Base-by-base conservation (phyloP, 2,888 invertebrate species). In the Eupithecia subumbrata region DNA sequence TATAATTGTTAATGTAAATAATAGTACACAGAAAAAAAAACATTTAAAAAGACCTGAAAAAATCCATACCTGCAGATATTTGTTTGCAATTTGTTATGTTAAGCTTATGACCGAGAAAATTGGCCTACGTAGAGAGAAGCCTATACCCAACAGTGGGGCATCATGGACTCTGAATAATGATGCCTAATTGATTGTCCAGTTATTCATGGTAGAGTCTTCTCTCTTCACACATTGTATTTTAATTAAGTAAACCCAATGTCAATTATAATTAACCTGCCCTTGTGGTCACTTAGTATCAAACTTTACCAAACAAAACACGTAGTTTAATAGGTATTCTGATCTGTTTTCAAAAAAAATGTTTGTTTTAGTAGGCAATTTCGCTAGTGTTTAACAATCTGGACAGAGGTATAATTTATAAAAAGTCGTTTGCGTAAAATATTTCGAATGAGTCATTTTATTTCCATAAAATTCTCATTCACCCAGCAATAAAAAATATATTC, bases 401-500 rank as follows among this genome's bases (percentile, higher is more conserved):
- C 40, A 43, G 25, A 67, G 56, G 66, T 70, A 71, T 67, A 73
- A 70, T 52, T 73, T 73, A 73, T 22, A 37, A 63, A 64, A 67
- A 52, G 73, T 69, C 52, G 63, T 71, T 73, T 72, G n/a, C 25
- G 48, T 68, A 60, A 73, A 76, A 73, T 48, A 70, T 60, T 68
- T n/a, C 22, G 43, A 71, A 73, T 71, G 64, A 74, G 64, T 71
- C 68, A 76, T 73, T 73, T 68, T 30, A 74, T 76, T 76, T 76
- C 74, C 74, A 76, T 76, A 76, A 74, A 74, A 77, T 69, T 48
- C 68, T 64, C 70, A 37, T 74, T 73, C 37, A 52, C 9, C 63
- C 37, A 66, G 69, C 75, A 78, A 76, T 76, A 78, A 78, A 74
- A 78, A 74, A 75, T 69, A 37, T 56, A 52, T 37, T 67, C 43